Percentiles rank a stretch among this genome's conserved stretches.
phyloP scores from a whole-genome alignment of 2,888 invertebrate genomes.

The Odontomyia ornata region DNA sequence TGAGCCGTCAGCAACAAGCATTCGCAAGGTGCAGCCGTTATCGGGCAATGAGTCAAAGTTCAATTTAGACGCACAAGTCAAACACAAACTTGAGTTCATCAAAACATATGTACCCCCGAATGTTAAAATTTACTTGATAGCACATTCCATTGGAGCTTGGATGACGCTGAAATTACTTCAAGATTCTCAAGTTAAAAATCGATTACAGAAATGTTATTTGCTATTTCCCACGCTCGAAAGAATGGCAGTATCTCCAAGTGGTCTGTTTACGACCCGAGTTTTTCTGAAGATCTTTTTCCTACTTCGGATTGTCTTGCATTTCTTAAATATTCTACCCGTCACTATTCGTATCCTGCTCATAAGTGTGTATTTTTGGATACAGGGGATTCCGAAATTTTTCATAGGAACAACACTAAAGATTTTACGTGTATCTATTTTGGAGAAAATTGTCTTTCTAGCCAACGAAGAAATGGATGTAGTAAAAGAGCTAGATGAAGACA shows the following conservation, averaged over 20 bases:
- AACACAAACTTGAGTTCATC: constrained; percentile 70
- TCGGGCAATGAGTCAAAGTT: constrained; percentile 71
- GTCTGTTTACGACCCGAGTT: constrained; percentile 72
- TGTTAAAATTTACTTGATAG: constrained; percentile 82
- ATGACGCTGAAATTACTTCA: constrained; percentile 78
- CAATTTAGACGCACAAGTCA: constrained; percentile 77
- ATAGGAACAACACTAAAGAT: constrained; percentile 68
- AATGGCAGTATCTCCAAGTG: constrained; percentile 80
- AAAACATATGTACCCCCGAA: constrained; percentile 75
- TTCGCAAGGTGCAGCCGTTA: constrained; percentile 65
- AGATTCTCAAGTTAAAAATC: constrained; percentile 67
- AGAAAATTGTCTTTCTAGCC: constrained; percentile 76
- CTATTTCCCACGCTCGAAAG: constrained; percentile 89
- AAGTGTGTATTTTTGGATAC: constrained; percentile 67
- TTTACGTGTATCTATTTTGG: constrained; percentile 68
- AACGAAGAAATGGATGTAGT: constrained; percentile 84
- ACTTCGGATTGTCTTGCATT: constrained; percentile 63
- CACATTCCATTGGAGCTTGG: constrained; percentile 92
- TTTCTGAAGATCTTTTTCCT: constrained; percentile 67
- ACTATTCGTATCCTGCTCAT: constrained; percentile 67
- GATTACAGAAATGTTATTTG: constrained; percentile 73
- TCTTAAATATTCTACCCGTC: constrained; percentile 69
- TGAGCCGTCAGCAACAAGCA: constrained; percentile 68
- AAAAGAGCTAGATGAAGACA: constrained; percentile 70
- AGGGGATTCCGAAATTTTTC: constrained; percentile 66